phyloP scores from a whole-genome alignment of 2,113 vertebrate species.

The Lasiurus cinereus region DNA sequence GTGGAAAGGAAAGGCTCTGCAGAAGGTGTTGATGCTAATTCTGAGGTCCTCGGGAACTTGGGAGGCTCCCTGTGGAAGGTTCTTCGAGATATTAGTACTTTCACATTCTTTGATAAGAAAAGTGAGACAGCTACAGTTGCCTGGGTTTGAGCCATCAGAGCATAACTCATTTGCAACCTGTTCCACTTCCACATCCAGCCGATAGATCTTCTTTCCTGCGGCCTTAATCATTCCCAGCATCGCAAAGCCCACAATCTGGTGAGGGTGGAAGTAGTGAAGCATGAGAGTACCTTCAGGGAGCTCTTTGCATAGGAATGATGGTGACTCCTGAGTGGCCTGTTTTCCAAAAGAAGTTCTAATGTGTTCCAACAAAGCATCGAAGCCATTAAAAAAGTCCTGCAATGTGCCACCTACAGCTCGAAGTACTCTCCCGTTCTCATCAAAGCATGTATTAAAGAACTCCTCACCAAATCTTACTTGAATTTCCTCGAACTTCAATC shows the following conservation, averaged over 20 bases:
- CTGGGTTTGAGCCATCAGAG: slow-evolving; percentile 89
- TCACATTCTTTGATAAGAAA: slow-evolving; percentile 93
- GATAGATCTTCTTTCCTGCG: slow-evolving; percentile 95
- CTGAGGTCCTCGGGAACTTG: slow-evolving; percentile 93
- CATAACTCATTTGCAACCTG: slow-evolving; percentile 90
- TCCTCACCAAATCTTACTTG: slow-evolving; percentile 97
- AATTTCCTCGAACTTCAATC: slow-evolving; percentile 95
- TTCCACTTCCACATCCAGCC: slow-evolving; percentile 94
- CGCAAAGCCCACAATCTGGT: slow-evolving; percentile 94
- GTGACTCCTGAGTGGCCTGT: slow-evolving; percentile 94
- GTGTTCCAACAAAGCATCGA: slow-evolving; percentile 97
- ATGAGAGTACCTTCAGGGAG: slow-evolving; percentile 90
- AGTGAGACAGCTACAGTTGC: slow-evolving; percentile 92
- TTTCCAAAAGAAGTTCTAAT: slow-evolving; percentile 97
- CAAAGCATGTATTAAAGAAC: slow-evolving; percentile 97
- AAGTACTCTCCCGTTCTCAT: slow-evolving; percentile 98
- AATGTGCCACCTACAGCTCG: slow-evolving; percentile 96
- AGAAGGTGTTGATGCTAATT: slow-evolving; percentile 97
- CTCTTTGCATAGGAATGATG: slow-evolving; percentile 99
- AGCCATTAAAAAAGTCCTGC: slow-evolving; percentile 99
- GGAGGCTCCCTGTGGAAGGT: slow-evolving; percentile 89
- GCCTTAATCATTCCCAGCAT: slow-evolving; percentile 97
- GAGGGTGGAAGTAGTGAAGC: slow-evolving; percentile 97
- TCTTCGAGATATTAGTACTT: slow-evolving; percentile 87
- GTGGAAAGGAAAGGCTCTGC: slow-evolving; percentile 98